phyloP scores from a whole-genome alignment of 2,113 vertebrate species.

The Cryptotis parvus region DNA sequence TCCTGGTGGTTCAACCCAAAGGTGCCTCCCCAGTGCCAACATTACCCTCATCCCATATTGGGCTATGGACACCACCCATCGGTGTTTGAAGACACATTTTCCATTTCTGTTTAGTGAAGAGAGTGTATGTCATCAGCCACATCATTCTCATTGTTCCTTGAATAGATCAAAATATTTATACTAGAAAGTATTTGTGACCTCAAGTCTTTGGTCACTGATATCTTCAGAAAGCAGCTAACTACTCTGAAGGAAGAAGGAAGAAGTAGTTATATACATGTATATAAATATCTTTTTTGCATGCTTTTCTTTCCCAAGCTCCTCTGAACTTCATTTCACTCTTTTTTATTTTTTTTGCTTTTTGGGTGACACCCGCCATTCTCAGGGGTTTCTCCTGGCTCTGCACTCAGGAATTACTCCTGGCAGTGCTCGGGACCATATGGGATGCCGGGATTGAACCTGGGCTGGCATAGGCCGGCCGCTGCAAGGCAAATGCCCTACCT shows the following conservation, averaged over 20 bases:
- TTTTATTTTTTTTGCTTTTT: too few relatives aligned
- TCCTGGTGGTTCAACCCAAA: too few relatives aligned
- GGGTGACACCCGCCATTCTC: too few relatives aligned
- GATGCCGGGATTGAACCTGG: too few relatives aligned
- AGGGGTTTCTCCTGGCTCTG: too few relatives aligned
- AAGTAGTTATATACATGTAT: not conserved
- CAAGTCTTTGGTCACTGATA: not conserved
- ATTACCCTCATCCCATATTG: too few relatives aligned
- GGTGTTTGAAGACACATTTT: not conserved
- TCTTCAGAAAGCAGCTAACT: not conserved
- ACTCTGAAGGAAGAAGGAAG: not conserved
- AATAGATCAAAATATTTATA: not conserved
- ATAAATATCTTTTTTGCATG: not conserved
- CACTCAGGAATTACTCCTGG: too few relatives aligned
- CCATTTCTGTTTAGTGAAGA: not conserved
- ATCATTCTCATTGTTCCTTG: not conserved
- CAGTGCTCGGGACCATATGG: too few relatives aligned
- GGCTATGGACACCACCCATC: too few relatives aligned
- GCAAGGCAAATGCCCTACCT: too few relatives aligned
- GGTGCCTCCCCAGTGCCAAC: too few relatives aligned
- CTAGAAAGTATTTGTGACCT: not conserved
- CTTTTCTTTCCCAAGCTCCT: not conserved
- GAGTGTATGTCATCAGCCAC: not conserved
- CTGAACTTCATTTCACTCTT: conserved; percentile 15
- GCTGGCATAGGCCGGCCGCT: too few relatives aligned